Conservation (phyloP, 2,888 invertebrate species). For the Cosmorhoe ocellata region DNA sequence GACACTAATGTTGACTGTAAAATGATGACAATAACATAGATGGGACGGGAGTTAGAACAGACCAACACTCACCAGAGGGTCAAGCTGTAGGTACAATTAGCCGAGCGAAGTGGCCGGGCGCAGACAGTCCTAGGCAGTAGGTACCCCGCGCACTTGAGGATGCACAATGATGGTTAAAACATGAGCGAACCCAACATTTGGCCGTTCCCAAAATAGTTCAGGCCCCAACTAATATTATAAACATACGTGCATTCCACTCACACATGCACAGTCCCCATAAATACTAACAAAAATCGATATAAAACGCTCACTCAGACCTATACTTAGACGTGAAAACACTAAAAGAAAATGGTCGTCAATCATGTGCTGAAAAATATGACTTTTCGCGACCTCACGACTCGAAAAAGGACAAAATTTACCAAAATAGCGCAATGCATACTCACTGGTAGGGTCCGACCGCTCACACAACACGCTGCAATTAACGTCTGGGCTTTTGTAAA, state of each 20-base stretch:
- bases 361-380: constrained; percentile 70
- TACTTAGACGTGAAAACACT: constrained; percentile 35
- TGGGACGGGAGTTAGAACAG: background rate
- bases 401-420: constrained; percentile 59
- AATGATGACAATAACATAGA: no score
- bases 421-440: constrained; percentile 63
- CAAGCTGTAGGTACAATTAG: constrained; percentile 26
- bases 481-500: constrained; percentile 69
- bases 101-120: constrained; percentile 23
- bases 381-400: constrained; percentile 60
- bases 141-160: constrained; percentile 37
- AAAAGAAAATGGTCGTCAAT: constrained; percentile 64
- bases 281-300: constrained; percentile 69
- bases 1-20: no score
- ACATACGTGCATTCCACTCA: constrained; percentile 59
- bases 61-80: constrained; percentile 7
- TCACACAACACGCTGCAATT: constrained; percentile 66
- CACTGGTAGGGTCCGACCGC: constrained; percentile 50
- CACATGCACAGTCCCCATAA: constrained; percentile 58
- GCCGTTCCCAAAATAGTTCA: constrained; percentile 78
- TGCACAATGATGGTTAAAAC: constrained; percentile 56
- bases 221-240: constrained; percentile 79
- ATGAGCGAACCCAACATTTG: constrained; percentile 70
- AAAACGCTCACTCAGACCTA: constrained; percentile 53
- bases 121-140: constrained; percentile 33